These are phyloP conservation scores for Muraenolepis orangiensis DNA, from an alignment of 2,797 vertebrate species.

Conservation along the genomic window DNA sequence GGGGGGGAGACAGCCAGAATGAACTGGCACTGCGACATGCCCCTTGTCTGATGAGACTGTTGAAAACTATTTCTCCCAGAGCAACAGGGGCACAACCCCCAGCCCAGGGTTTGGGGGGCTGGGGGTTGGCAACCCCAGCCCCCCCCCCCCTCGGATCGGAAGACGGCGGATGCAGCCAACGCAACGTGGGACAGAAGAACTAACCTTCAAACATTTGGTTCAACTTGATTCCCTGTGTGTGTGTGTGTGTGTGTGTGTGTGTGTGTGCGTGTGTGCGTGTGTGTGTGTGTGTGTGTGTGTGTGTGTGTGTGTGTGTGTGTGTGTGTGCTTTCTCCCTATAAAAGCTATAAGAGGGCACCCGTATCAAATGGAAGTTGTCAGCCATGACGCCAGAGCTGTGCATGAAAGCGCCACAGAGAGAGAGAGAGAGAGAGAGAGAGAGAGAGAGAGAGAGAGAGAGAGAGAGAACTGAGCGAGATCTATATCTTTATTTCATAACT, in stretches of 20 bases:
- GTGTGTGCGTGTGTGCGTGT: no score
- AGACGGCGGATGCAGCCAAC: no score
- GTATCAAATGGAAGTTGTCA: neutral
- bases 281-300: no score
- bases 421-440: no score
- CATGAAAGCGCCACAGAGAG: neutral
- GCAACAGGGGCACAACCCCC: neutral
- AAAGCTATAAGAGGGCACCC: neutral
- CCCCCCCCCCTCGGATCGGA: no score
- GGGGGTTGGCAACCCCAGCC: no score
- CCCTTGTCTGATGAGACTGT: neutral
- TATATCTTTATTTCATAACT: neutral
- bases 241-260: no score
- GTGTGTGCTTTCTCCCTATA: neutral
- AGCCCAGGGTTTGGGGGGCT: neutral
- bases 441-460: no score
- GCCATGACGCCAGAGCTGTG: neutral
- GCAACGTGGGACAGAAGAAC: no score
- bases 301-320: no score
- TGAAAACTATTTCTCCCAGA: neutral
- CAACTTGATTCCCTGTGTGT: no score
- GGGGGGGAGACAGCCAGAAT: neutral
- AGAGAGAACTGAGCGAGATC: neutral
- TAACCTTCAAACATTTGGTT: no score
- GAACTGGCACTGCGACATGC: neutral